Evolutionary conservation across 2,113 vertebrate genomes (phyloP).

Genomic region (Sebastes schlegelii): DNA sequence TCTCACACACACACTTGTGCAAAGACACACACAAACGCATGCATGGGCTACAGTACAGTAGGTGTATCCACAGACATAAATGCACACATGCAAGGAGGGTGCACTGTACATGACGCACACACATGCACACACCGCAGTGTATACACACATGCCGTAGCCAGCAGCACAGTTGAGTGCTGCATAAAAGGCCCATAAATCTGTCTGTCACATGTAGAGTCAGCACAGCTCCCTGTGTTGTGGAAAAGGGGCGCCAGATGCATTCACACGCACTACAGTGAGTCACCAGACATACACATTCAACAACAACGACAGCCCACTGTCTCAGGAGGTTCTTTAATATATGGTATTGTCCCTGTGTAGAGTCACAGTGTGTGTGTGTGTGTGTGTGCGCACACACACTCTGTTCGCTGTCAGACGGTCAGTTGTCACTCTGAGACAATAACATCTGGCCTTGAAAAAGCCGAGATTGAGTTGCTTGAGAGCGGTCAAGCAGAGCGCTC

Average conservation of each 20-base stretch:
- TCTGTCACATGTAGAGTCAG: constrained; percentile 61
- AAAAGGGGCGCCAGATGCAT: constrained; percentile 56
- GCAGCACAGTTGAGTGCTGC: constrained; percentile 42
- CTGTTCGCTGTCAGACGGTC: constrained; percentile 28
- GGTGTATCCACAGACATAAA: constrained; percentile 18
- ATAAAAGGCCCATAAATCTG: constrained; percentile 70
- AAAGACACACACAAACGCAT: constrained; percentile 11
- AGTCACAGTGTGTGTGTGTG: neutral
- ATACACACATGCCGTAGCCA: constrained; percentile 26
- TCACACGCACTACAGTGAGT: constrained; percentile 45
- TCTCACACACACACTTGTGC: constrained; percentile 22
- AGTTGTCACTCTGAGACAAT: constrained; percentile 20
- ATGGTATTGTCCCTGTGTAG: constrained; percentile 16
- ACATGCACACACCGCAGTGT: constrained; percentile 4
- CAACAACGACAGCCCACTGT: neutral
- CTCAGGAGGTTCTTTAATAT: constrained; percentile 33
- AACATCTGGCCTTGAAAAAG: constrained; percentile 36
- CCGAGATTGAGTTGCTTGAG: constrained; percentile 18
- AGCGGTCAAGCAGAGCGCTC: constrained; percentile 8
- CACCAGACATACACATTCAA: constrained; percentile 28
- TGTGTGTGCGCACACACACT: neutral
- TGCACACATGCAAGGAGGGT: constrained; percentile 34
- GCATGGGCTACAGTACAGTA: constrained; percentile 21
- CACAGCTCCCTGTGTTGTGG: constrained; percentile 64
- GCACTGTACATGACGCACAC: neutral